These are phyloP conservation scores for Capromys pilorides DNA, from an alignment of 2,797 vertebrate species.

Conservation along the genomic window DNA sequence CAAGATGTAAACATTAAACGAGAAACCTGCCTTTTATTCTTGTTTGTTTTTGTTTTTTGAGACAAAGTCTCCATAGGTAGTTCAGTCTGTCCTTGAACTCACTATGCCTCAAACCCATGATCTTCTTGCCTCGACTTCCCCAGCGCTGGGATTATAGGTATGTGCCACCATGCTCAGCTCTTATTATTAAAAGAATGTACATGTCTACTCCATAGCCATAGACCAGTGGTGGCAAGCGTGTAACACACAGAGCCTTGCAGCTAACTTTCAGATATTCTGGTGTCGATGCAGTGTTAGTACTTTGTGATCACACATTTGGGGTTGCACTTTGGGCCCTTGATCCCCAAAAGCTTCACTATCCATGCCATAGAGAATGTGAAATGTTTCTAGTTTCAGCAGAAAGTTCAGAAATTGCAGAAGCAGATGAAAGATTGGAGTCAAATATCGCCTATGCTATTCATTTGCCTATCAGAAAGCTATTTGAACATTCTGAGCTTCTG, in stretches of 20 bases:
- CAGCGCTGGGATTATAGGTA: background rate
- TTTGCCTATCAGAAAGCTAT: constrained; percentile 2
- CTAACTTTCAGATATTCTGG: background rate
- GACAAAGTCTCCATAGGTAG: background rate
- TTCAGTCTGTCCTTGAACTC: background rate
- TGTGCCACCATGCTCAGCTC: background rate
- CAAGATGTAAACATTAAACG: too few relatives aligned
- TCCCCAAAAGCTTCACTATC: background rate
- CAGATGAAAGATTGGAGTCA: background rate
- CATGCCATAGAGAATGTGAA: background rate
- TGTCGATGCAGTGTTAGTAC: background rate
- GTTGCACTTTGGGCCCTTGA: background rate
- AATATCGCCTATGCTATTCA: background rate
- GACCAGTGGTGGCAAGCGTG: background rate
- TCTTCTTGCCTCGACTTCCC: background rate
- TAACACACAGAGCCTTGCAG: background rate
- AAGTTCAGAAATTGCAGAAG: background rate
- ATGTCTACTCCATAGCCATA: background rate
- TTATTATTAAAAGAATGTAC: background rate
- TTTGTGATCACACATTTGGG: background rate
- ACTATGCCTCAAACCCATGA: background rate
- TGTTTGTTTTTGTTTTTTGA: background rate
- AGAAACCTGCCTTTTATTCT: background rate
- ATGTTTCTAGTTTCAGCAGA: background rate
- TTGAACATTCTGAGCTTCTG: background rate